Evolutionary conservation across 2,888 invertebrate species (phyloP), one percentile per base, ranked within the genome.

Genomic region (Diarsia mendica): DNA sequence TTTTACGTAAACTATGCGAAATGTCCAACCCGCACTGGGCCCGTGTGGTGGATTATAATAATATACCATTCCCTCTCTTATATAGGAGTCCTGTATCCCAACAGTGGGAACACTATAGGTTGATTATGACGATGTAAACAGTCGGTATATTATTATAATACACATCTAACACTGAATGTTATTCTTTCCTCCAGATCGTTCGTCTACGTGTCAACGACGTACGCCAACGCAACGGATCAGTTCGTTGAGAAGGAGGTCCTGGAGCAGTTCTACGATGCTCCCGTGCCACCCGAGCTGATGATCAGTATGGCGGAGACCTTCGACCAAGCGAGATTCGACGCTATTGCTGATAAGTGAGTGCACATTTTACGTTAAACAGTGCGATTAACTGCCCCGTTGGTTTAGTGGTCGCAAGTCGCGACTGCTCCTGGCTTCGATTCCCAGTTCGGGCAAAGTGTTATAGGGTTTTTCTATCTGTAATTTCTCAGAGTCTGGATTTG

Each of bases 181-280:
- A 28, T 28, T 55, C 58, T 8, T 3, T 8, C 13, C 13, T 77
- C 1, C 75, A 89, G 88, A n/a, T 86, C 85, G 0, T 85, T 88
- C 20, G 85, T 87, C 0, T 80, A 88, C 72, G 86, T 90, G 0
- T 89, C 89, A 0, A 89, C 89, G 15, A 89, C 88, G 0, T 89
- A 83, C 64, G 74, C 85, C 3, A 82, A 86, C 44, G 88, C 90
- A 0, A 88, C 87, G 0, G 44, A 73, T 0, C 78, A 71, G 23
- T 75, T 80, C 3, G 67, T 84, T 0, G 73, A 79, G 13, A 70
- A 71, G 15, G 82, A 79, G 9, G 72, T 88, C 0, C 18, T 77
- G 20, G 87, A 88, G 63, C 39, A 79, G 58, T 85, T 88, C 75
- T 86, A 88, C 68, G 77, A 79, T 0, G 71, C 75, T 44, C 86